Conservation (phyloP, 2,797 vertebrate species). For the Melanotaenia parkinsoni region DNA sequence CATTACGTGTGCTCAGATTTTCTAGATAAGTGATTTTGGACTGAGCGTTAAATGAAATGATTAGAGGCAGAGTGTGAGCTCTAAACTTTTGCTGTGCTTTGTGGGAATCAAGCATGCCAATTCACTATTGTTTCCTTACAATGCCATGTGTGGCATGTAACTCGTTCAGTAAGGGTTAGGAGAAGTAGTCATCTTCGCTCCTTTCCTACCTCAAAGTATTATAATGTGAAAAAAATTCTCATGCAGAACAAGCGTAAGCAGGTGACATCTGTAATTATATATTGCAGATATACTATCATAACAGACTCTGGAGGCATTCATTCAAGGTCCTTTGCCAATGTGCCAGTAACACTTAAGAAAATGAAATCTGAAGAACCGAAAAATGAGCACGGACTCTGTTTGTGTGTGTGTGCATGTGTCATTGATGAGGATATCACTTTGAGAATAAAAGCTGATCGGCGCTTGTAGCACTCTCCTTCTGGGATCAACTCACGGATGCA, state of each 20-base stretch:
- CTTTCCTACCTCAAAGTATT: constrained; percentile 8
- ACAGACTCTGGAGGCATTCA: constrained; percentile 39
- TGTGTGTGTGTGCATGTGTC: constrained; percentile 54
- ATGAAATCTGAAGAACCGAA: constrained; percentile 52
- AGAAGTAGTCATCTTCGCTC: background rate
- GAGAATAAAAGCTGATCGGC: constrained; percentile 82
- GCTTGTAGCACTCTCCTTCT: constrained; percentile 80
- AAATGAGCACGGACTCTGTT: constrained; percentile 44
- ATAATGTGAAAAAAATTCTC: constrained; percentile 40
- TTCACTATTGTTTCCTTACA: constrained; percentile 39
- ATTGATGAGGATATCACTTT: constrained; percentile 83
- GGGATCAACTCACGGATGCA: constrained; percentile 86
- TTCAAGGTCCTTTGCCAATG: constrained; percentile 68
- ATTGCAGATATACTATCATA: constrained; percentile 44
- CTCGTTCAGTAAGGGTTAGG: background rate
- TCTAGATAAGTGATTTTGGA: constrained; percentile 81
- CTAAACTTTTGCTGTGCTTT: constrained; percentile 60
- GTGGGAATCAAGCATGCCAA: constrained; percentile 55
- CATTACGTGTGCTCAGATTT: constrained; percentile 79
- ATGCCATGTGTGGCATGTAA: constrained; percentile 17
- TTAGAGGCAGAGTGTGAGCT: constrained; percentile 70
- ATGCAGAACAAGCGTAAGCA: constrained; percentile 33
- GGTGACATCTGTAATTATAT: constrained; percentile 49
- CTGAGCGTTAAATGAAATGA: constrained; percentile 74
- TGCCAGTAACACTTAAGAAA: constrained; percentile 60